Base-by-base conservation (phyloP, 1,140 invertebrate species). In the Ceratoteleas bidentatus region DNA sequence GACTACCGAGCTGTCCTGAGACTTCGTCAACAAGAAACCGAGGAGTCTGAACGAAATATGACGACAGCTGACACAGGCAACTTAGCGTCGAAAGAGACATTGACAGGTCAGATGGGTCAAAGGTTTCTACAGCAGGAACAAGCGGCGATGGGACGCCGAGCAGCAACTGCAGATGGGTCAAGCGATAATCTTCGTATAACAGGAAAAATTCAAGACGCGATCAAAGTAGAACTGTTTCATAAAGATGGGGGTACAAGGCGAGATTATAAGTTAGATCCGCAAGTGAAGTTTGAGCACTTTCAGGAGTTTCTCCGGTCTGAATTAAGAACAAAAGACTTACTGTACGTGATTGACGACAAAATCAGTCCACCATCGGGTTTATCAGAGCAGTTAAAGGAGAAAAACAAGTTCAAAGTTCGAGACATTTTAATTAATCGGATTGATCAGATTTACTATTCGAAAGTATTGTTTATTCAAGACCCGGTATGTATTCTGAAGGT, bases 241-340 rank as follows among this genome's bases (percentile, higher is more conserved):
- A 49, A 49, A 13, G 45, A 49, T 14, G 45, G 45, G 13, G 45
- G 45, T 6, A 49, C 45, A 6, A 49, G n/a, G 13, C 45, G 45
- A 6, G 45, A 49, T 13, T 49, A 49, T 13, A 49, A 49, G 13
- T 13, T 49, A 14, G 45, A 2, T n/a, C n/a, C 45, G 3, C 45
- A 49, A 49, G 45, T 49, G 1, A 49, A 49, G 13, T 49, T 49
- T 49, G 45, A 49, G 45, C 45, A 49, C 13, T 49, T 49, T 49
- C n/a, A n/a, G 6, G 45, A 49, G 13, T 49, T 49, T 49, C n/a
- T 49, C 45, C n/a, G 45, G n/a, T 49, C 45, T 49, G 45, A 49
- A 49, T 13, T 49, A 49, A 6, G 45, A 49, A 49, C 45, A 6
- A 49, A n/a, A 49, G 45, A 49, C 13, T 6, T 49, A 14, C 6